These are phyloP conservation scores for Bombus affinis DNA, from an alignment of 1,140 invertebrate species.

Conservation along the genomic window DNA sequence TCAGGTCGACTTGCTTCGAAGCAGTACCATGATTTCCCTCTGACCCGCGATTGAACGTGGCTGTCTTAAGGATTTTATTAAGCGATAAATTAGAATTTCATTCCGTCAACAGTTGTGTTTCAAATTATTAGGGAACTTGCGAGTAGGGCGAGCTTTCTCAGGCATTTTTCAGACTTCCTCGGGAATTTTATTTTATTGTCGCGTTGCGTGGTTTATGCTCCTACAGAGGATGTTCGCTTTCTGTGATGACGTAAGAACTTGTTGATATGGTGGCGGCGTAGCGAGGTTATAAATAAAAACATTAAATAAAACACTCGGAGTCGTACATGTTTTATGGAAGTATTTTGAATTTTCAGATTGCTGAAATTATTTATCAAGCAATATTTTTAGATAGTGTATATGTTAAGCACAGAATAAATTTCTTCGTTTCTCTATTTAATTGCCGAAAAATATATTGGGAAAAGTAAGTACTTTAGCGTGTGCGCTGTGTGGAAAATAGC, in stretches of 20 bases:
- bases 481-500: no score
- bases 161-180: no score
- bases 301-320: not conserved
- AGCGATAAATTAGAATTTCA: slow-evolving; percentile 65
- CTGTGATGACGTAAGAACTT: not conserved
- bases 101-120: not conserved
- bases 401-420: no score
- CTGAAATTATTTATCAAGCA: no score
- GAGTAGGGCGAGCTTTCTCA: no score
- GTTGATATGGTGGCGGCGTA: not conserved
- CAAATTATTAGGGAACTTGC: not conserved
- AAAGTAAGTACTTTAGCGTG: no score
- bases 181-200: not conserved
- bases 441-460: no score
- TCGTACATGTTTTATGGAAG: not conserved
- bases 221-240: not conserved
- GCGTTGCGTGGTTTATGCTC: no score
- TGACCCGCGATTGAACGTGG: not conserved
- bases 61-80: slow-evolving; percentile 46
- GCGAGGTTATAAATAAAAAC: not conserved
- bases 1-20: slow-evolving; percentile 2
- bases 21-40: slow-evolving; percentile 18
- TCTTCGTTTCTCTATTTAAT: no score
- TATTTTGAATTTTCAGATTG: not conserved
- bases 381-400: no score